phyloP scores from a whole-genome alignment of 2,797 vertebrate genomes.

The Phrynocephalus vlangalii region DNA sequence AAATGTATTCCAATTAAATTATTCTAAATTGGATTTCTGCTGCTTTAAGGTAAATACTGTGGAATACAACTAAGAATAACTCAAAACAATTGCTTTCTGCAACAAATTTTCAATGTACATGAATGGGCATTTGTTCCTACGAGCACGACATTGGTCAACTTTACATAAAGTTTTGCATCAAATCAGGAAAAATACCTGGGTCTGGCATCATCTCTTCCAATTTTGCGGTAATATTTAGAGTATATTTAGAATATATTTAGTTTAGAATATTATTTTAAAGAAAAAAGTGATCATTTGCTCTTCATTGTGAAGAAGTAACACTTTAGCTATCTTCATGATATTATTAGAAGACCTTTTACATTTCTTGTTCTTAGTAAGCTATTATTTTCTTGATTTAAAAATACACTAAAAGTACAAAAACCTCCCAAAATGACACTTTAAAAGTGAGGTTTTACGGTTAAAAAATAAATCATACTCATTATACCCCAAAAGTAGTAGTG shows the following conservation, averaged over 20 bases:
- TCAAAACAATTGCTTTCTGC: background rate
- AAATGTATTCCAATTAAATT: background rate
- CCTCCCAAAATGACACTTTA: background rate
- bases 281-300: too few relatives aligned
- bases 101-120: background rate
- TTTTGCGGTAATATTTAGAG: too few relatives aligned
- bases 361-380: too few relatives aligned
- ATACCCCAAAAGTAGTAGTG: background rate
- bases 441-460: background rate
- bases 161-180: background rate
- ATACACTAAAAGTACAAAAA: background rate
- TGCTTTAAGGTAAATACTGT: background rate
- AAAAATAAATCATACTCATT: background rate
- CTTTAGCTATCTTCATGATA: too few relatives aligned
- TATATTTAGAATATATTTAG: background rate
- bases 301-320: too few relatives aligned
- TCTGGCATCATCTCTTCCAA: background rate
- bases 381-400: background rate
- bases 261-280: background rate
- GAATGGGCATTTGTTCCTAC: background rate
- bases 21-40: conserved; percentile 6
- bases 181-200: background rate
- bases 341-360: too few relatives aligned
- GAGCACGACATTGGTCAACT: background rate
- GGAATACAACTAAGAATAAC: background rate